Evolutionary conservation across 2,888 invertebrate species (phyloP).

Genomic region (Leucophora obtusa): DNA sequence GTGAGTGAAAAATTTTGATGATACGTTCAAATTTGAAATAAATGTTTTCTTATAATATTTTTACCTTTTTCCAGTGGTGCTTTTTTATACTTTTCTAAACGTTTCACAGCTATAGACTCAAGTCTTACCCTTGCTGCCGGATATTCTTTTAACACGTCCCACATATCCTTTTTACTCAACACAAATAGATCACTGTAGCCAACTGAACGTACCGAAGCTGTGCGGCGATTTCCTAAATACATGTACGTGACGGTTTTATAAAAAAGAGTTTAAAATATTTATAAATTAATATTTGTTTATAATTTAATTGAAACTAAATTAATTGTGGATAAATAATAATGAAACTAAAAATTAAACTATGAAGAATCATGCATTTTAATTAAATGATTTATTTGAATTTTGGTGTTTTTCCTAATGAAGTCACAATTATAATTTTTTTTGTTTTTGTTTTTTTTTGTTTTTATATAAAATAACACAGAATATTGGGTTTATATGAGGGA

Average conservation of each 20-base stretch:
- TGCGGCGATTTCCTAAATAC: constrained; percentile 93
- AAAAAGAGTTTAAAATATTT: neutral
- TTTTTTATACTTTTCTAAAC: constrained; percentile 97
- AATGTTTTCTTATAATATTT: constrained; percentile 27
- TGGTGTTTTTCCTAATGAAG: neutral
- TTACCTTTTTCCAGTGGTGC: constrained; percentile 94
- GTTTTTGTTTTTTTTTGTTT: neutral
- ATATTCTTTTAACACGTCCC: constrained; percentile 98
- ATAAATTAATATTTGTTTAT: neutral
- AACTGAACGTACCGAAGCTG: constrained; percentile 98
- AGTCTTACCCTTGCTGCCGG: constrained; percentile 95
- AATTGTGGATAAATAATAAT: constrained; percentile 28
- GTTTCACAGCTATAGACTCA: constrained; percentile 97
- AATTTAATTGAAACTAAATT: constrained; percentile 21
- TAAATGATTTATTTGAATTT: neutral
- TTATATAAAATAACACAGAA: neutral
- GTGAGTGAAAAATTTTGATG: constrained; percentile 65
- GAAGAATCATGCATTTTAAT: neutral
- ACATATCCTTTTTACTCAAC: constrained; percentile 99
- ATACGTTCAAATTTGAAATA: constrained; percentile 57
- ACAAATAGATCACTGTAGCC: constrained; percentile 99
- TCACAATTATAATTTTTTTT: neutral
- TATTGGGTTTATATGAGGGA: neutral
- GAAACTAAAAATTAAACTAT: constrained; percentile 26
- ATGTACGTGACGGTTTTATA: neutral